Conservation (phyloP, 2,797 vertebrate genomes). For the Nasua narica region DNA sequence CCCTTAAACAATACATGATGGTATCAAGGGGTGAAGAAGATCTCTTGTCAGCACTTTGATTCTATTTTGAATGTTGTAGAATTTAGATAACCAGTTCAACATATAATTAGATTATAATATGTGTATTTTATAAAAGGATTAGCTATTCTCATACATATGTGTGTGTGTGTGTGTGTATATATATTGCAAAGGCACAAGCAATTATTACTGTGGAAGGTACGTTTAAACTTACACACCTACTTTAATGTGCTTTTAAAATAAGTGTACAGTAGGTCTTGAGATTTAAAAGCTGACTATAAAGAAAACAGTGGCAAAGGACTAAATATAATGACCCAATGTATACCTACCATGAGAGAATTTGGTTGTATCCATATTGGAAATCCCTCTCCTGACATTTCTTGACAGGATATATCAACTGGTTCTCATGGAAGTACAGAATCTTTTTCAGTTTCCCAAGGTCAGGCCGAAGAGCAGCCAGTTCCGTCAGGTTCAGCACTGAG, state of each 20-base stretch:
- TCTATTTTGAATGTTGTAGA: slow-evolving; percentile 33
- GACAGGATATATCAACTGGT: slow-evolving; percentile 94
- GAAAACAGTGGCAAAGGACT: slow-evolving; percentile 39
- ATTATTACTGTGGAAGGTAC: background rate
- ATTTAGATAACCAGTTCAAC: slow-evolving; percentile 48
- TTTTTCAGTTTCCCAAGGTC: slow-evolving; percentile 94
- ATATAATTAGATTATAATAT: background rate
- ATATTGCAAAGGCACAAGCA: background rate
- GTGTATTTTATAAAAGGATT: background rate
- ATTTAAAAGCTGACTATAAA: slow-evolving; percentile 25
- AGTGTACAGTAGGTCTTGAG: background rate
- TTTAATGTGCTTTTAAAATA: background rate
- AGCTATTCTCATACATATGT: background rate
- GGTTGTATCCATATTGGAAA: slow-evolving; percentile 99
- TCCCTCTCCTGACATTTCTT: slow-evolving; percentile 92
- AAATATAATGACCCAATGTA: background rate
- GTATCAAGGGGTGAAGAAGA: background rate
- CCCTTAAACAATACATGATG: slow-evolving; percentile 51
- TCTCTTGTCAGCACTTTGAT: background rate
- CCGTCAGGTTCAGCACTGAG: slow-evolving; percentile 92
- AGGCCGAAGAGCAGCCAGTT: slow-evolving; percentile 92
- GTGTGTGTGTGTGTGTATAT: too few relatives aligned
- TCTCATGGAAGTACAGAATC: slow-evolving; percentile 98
- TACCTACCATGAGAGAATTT: slow-evolving; percentile 95
- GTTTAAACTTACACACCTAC: background rate